Evolutionary conservation across 2,888 invertebrate species (phyloP), one percentile per base, ranked within the genome.

Genomic region (Bombylius discolor): DNA sequence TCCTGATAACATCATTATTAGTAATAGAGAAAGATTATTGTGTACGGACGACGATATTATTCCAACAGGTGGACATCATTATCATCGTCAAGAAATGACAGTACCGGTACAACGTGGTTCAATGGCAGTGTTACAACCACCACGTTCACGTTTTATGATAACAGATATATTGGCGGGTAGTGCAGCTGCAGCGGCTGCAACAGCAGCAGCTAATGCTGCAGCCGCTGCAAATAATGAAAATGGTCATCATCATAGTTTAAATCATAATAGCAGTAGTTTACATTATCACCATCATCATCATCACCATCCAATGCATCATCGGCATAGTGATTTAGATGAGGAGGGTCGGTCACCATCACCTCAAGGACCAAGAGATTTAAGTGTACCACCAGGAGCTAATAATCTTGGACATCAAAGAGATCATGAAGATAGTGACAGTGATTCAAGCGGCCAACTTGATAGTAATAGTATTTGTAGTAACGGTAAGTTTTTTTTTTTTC

Each of bases 71-170:
- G 23, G 23, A 23, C 39, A 42, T 11, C 39, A 42, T 11, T 11
- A 42, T 42, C 39, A 42, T 42, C 8, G 11, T 42, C 39, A n/a
- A 14, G 59, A 60, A 53, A 76, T 67, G 76, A 74, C 76, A 72
- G 77, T 76, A 72, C 78, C 77, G 57, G 62, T 60, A 61, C 72
- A 63, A 64, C 66, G 66, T 64, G 71, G 69, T 60, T 69, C 70
- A 62, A 79, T 78, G 79, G 79, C 78, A 73, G 79, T 78, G 72
- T 78, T 80, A 69, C 81, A 79, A 70, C 81, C 83, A 62, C 82
- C 84, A 52, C 79, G 89, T 64, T 88, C 89, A 59, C 77, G 89
- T 63, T 91, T 91, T 77, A 90, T 91, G 89, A 91, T 91, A 76
- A 90, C 89, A 64, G 91, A 91, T 73, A 91, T 91, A 67, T 78